These are phyloP conservation scores for Periparus ater DNA, from an alignment of 2,797 vertebrate genomes.

Conservation along the genomic window DNA sequence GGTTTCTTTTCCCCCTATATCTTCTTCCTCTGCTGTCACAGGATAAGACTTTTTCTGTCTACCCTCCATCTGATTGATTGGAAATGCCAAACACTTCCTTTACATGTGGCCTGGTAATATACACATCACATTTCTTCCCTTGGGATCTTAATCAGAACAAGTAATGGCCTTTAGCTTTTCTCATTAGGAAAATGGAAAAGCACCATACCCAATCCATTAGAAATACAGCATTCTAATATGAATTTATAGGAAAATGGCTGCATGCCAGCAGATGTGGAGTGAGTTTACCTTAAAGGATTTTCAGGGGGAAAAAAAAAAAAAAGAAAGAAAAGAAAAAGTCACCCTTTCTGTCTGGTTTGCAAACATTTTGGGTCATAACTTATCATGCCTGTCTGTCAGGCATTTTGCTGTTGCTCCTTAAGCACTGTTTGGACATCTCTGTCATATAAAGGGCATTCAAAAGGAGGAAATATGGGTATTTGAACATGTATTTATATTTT, in stretches of 20 bases:
- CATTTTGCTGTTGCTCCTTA: constrained; percentile 42
- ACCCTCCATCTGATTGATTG: constrained; percentile 42
- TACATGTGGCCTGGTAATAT: constrained; percentile 64
- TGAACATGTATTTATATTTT: constrained; percentile 26
- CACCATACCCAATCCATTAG: constrained; percentile 84
- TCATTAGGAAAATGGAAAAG: constrained; percentile 86
- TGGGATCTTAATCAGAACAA: constrained; percentile 82
- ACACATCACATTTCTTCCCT: constrained; percentile 62
- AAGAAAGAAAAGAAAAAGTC: not conserved
- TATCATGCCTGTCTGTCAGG: constrained; percentile 5
- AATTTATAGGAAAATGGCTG: constrained; percentile 76
- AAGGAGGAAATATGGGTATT: constrained; percentile 26
- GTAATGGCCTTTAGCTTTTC: constrained; percentile 86
- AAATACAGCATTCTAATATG: constrained; percentile 78
- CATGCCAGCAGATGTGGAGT: constrained; percentile 9
- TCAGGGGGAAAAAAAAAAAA: not conserved
- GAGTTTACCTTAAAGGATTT: constrained; percentile 61
- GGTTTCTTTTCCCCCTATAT: not conserved
- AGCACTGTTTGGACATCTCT: constrained; percentile 56
- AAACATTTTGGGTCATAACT: constrained; percentile 40
- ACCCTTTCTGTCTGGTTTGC: constrained; percentile 22
- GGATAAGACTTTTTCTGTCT: constrained; percentile 38
- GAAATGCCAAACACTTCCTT: constrained; percentile 51
- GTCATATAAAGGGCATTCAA: constrained; percentile 38
- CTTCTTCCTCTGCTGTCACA: constrained; percentile 17